Base-by-base conservation (phyloP, 2,888 invertebrate species). In the Aelia acuminata region DNA sequence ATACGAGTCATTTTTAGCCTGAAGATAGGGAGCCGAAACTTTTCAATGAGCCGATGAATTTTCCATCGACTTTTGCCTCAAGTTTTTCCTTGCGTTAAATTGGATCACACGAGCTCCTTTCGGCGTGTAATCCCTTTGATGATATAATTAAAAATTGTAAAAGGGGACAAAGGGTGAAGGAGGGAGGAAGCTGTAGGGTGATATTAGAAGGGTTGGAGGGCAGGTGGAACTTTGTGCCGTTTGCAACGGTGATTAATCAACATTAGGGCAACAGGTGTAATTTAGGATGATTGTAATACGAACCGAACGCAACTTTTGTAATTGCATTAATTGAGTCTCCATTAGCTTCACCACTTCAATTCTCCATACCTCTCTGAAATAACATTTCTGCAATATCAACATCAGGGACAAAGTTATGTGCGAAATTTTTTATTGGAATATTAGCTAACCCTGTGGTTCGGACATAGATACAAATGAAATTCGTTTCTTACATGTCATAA, bases 221-320 rank as follows among this genome's bases (percentile, higher is more conserved):
- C 18, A 35, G 63, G 7, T 31, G 63, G 31, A 70, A 31, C 31
- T 70, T 70, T 18, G 63, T 70, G 35, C 5, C 35, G 31, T 35
- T 35, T 20, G 18, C 31, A 70, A 35, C 35, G 8, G 63, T 70
- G 31, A 70, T 70, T 70, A 70, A 70, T 70, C 63, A 70, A 70
- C 63, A 31, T 70, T 70, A 70, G 63, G 26, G 63, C 63, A 70
- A 70, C 63, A 70, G 63, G 31, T 70, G 63, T 70, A 70, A 70
- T 70, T 70, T 70, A 70, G 63, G 63, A 35, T 70, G 63, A 70
- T 70, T 70, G 35, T 70, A 70, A 70, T 35, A 70, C 63, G 63
- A 70, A 35, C 63, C 63, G 35, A 70, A 7, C 35, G 5, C 18
- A 70, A 70, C 63, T 70, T 70, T 70, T 70, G 63, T 70, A 70